A percentile compares a stretch with the other conserved stretches of the same genome.
Conservation (phyloP, 2,113 vertebrate genomes). For the Zosterops hypoxanthus region DNA sequence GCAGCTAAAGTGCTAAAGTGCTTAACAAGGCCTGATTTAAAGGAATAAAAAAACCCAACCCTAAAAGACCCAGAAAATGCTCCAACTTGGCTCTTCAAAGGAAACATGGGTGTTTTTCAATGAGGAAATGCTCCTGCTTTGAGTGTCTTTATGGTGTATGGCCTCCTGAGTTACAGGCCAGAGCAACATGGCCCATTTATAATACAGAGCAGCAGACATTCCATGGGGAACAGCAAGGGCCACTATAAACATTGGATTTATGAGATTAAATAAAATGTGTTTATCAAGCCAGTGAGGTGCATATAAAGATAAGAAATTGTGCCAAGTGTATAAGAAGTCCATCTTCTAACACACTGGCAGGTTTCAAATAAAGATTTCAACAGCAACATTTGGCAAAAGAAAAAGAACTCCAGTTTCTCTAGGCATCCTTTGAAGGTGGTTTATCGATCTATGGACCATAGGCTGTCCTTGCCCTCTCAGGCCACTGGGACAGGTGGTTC, state of each 20-base stretch:
- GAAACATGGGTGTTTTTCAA: neutral
- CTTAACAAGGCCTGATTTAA: neutral
- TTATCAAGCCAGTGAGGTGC: neutral
- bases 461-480: neutral
- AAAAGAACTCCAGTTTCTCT: neutral
- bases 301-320: neutral
- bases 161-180: neutral
- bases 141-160: neutral
- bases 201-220: neutral
- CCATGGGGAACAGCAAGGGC: neutral
- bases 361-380: neutral
- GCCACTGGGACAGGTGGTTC: neutral
- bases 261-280: neutral
- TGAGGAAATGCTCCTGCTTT: neutral
- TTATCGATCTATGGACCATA: neutral
- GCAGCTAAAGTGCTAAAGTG: neutral
- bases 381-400: neutral
- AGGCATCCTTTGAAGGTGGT: neutral
- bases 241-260: neutral
- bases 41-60: rapidly evolving
- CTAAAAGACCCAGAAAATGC: neutral
- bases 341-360: neutral
- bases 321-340: neutral
- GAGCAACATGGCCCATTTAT: neutral
- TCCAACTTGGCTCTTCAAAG: neutral